Evolutionary conservation across 2,797 vertebrate genomes (phyloP), one percentile per base, ranked within the genome.

Genomic region (Amniataba percoides): DNA sequence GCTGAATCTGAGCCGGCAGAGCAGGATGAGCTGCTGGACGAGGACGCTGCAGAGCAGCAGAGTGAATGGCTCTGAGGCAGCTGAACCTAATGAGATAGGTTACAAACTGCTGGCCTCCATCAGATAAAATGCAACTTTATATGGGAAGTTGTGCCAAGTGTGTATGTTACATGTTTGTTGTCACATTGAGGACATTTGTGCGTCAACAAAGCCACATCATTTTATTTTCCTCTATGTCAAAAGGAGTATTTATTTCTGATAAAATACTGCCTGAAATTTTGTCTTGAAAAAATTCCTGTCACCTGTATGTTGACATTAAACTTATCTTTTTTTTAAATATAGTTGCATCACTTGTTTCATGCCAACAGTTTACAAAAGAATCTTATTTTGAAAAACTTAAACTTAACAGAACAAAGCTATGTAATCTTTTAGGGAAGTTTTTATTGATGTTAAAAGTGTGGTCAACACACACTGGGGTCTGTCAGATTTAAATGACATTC

Each of bases 21-120:
- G 75, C 87, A 83, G 53, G 89, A 93, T 0, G 94, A 95, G 0
- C 91, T 95, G 31, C 87, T 96, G 76, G 78, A 88, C 0, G 0
- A 58, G 0, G 16, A 19, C 69, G 0, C 81, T 0, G 56, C 72
- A 6, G 76, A 7, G 15, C 80, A 64, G 40, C 88, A 75, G 58
- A 94, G 84, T 4, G 71, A 89, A 0, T 93, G 82, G 82, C 89
- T 93, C 52, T 94, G 87, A 93, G 67, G 6, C 68, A 36, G 52
- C 19, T 2, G 16, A 69, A 78, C 73, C 61, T 60, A 27, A 23
- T 12, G 27, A 49, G 21, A 65, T 19, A 39, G 64, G 70, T 69
- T 80, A 23, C 16, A 62, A 72, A 76, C 42, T 25, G 36, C 36
- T 58, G 34, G 3, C 45, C n/a, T 19, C 21, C 16, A 25, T 45